These are phyloP conservation scores for Salmo trutta DNA, from an alignment of 2,797 vertebrate species.

Conservation along the genomic window DNA sequence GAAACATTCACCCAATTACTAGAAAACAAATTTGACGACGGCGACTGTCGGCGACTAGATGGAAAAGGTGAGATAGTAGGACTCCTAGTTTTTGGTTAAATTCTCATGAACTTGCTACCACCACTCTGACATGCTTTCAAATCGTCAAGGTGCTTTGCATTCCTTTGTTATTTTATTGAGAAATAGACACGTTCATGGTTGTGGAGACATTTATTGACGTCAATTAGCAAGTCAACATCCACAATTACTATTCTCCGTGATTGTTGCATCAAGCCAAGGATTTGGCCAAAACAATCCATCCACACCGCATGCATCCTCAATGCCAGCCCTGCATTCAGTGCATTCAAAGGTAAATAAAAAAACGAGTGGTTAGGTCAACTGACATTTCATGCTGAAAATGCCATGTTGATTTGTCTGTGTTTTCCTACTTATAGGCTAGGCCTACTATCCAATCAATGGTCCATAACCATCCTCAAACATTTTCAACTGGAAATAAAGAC, in stretches of 20 bases:
- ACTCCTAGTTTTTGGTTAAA: not conserved
- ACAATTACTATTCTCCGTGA: not conserved
- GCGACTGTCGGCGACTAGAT: not conserved
- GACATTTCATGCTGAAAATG: conserved; percentile 60
- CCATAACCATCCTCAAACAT: not conserved
- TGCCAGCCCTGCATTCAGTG: conserved; percentile 48
- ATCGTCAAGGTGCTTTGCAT: not conserved
- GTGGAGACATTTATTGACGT: conserved; percentile 46
- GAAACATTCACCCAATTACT: not conserved
- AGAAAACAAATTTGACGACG: not conserved
- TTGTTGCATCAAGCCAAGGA: conserved; percentile 11
- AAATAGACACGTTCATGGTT: conserved; percentile 21
- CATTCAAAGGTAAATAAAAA: conserved; percentile 50
- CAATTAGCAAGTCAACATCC: conserved; percentile 36
- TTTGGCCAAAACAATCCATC: conserved; percentile 16
- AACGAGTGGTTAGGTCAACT: conserved; percentile 15
- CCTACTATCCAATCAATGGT: not conserved
- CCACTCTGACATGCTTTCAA: conserved; percentile 58
- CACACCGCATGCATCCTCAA: conserved; percentile 52
- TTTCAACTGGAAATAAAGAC: not conserved
- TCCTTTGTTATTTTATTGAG: conserved; percentile 6
- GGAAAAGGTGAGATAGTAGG: not conserved
- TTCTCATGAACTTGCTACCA: conserved; percentile 12
- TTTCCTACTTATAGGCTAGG: conserved; percentile 48
- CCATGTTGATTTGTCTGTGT: conserved; percentile 60